Percentiles rank a stretch among this genome's conserved stretches.
Evolutionary conservation across 2,888 invertebrate species (phyloP).

Genomic region (Sphaerophoria taeniata): DNA sequence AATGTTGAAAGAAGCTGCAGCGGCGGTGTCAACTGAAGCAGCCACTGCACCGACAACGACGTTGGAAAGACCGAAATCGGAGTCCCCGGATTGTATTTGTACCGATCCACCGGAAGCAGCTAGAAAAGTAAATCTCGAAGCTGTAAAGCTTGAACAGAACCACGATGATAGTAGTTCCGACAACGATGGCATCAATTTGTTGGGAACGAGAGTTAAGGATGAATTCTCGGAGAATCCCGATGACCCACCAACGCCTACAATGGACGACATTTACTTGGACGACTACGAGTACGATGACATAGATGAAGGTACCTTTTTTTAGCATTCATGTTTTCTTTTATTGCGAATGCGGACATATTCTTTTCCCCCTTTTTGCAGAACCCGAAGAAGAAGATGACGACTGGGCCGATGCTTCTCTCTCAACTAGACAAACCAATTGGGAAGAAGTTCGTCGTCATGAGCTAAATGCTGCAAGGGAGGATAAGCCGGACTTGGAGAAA

Average conservation of each 20-base stretch:
- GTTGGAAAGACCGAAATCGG: neutral
- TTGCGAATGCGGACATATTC: neutral
- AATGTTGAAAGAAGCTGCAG: constrained; percentile 14
- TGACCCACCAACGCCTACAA: constrained; percentile 17
- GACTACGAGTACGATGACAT: constrained; percentile 67
- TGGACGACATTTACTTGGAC: constrained; percentile 63
- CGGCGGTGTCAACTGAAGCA: neutral
- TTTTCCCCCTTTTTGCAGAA: constrained; percentile 55
- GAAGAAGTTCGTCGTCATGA: constrained; percentile 60
- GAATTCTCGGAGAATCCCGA: constrained; percentile 64
- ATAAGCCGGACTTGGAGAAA: constrained; percentile 62
- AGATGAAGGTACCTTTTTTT: constrained; percentile 50
- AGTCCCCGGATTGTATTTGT: constrained; percentile 16
- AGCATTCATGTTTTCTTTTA: too few relatives aligned
- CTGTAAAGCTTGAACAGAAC: constrained; percentile 44
- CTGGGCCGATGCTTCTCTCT: constrained; percentile 8
- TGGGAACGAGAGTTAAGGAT: constrained; percentile 73
- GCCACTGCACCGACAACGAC: neutral
- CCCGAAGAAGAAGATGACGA: constrained; percentile 74
- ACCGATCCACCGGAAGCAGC: constrained; percentile 7
- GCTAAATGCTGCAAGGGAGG: constrained; percentile 57
- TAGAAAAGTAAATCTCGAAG: neutral
- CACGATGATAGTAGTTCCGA: constrained; percentile 65
- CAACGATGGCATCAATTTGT: constrained; percentile 59
- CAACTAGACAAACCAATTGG: constrained; percentile 48